phyloP scores from a whole-genome alignment of 1,140 invertebrate species.

The Ips nitidus region DNA sequence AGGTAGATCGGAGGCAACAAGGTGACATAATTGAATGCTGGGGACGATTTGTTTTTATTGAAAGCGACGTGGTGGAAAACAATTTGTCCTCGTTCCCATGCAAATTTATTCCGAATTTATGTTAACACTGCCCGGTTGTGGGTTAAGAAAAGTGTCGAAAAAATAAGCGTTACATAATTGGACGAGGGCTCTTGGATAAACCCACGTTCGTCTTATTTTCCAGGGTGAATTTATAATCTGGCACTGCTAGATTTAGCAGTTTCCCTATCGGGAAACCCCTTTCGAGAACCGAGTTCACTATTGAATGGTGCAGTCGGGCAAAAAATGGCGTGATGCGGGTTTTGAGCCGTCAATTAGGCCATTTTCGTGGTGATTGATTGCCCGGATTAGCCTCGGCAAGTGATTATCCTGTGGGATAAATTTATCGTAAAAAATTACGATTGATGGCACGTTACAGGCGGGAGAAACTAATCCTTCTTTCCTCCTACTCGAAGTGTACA shows the following conservation, averaged over 20 bases:
- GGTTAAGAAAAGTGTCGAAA: slow-evolving; percentile 1
- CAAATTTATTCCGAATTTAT: slow-evolving; percentile 4
- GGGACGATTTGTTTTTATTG: slow-evolving; percentile 3
- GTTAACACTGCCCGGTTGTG: not conserved
- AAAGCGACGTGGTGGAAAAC: slow-evolving; percentile 1
- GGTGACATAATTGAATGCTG: slow-evolving; percentile 3
- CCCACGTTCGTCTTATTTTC: no score
- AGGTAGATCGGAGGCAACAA: not conserved
- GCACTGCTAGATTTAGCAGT: no score
- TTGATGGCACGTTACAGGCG: slow-evolving; percentile 24
- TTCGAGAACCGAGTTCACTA: not conserved
- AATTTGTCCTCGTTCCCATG: slow-evolving; percentile 4
- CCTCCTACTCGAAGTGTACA: no score
- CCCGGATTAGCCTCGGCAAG: slow-evolving; percentile 26
- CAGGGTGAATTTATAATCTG: no score
- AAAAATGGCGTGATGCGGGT: slow-evolving; percentile 26
- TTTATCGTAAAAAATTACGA: slow-evolving; percentile 34
- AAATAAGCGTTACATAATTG: slow-evolving; percentile 1
- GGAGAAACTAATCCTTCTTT: slow-evolving; percentile 5
- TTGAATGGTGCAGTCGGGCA: slow-evolving; percentile 7
- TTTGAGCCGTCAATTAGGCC: slow-evolving; percentile 32
- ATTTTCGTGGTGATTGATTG: slow-evolving; percentile 31
- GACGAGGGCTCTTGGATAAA: not conserved
- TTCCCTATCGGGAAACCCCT: no score
- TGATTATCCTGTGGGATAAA: slow-evolving; percentile 33